Evolutionary conservation across 1,140 invertebrate genomes (phyloP), one percentile per base, ranked within the genome.

Genomic region (Lasioglossum baleicum): DNA sequence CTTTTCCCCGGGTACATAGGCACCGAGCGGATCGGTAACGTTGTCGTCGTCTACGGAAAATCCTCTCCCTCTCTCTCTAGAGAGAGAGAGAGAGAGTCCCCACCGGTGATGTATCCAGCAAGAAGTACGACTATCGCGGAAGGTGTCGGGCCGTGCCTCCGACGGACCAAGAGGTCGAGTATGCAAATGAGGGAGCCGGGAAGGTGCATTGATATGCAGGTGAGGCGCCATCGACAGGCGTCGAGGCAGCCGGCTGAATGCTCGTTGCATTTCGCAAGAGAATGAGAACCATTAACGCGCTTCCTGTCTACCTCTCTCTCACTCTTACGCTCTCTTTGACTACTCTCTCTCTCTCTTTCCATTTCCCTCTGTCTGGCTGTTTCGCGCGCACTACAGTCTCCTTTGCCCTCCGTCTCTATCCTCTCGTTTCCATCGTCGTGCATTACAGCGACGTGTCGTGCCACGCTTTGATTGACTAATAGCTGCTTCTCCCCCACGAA

Each of bases 151-250:
- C 56, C 26, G 64, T 17, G 71, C 22, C 70, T 68, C 20, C 31
- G 51, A 31, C 56, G 42, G 76, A 70, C 31, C 64, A 26, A 64
- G 66, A 75, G 65, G 75, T 76, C 75, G 71, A 56, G 48, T 77
- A 80, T 80, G 81, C 74, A 83, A 84, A 82, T 82, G 85, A 71
- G 58, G 66, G 48, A 80, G 63, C 70, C 65, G 76, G 68, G 75
- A 80, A 78, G 75, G 74, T 83, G 79, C 83, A 88, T 90, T 90
- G 87, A 90, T 88, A 89, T 90, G 89, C 90, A 88, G 89, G 81
- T 80, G 81, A 85, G 80, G 83, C 76, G 82, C 58, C 85, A 86
- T 84, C 83, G 72, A 88, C 79, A 85, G 71, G 81, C 82, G 85
- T 87, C 82, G 82, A 79, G 68, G 74, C 76, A 67, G 83, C 82